phyloP scores from a whole-genome alignment of 2,888 invertebrate genomes.

The Dynastes grantii region DNA sequence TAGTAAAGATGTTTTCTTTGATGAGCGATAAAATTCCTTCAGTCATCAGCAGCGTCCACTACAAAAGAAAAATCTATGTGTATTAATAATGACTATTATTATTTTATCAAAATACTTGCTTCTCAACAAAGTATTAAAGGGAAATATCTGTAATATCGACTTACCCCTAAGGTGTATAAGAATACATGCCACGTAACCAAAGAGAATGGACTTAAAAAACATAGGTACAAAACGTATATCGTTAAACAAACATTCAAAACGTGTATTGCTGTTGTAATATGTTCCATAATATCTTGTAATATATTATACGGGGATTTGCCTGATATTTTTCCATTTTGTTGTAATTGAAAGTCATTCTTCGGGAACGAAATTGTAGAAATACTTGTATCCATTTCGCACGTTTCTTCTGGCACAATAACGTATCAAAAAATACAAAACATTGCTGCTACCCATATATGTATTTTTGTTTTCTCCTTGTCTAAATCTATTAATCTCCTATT shows the following conservation, averaged over 20 bases:
- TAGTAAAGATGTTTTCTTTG: slow-evolving; percentile 63
- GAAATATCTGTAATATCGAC: slow-evolving; percentile 17
- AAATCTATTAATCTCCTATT: slow-evolving; percentile 6
- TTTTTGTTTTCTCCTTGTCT: not conserved
- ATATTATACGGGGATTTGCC: not conserved
- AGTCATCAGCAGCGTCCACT: slow-evolving; percentile 67
- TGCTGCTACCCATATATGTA: not conserved
- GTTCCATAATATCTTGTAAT: slow-evolving; percentile 41
- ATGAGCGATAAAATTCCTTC: slow-evolving; percentile 65
- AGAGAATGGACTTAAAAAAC: slow-evolving; percentile 53
- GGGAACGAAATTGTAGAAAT: slow-evolving; percentile 17
- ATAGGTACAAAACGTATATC: slow-evolving; percentile 55
- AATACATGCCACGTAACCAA: slow-evolving; percentile 61
- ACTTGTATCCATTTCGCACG: not conserved
- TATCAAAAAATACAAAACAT: not conserved
- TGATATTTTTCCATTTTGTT: slow-evolving; percentile 1
- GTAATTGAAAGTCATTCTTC: slow-evolving; percentile 3
- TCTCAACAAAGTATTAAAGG: too few relatives aligned
- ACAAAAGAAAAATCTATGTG: slow-evolving; percentile 55
- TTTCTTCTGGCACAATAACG: not conserved
- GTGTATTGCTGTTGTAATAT: slow-evolving; percentile 51
- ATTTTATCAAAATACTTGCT: too few relatives aligned
- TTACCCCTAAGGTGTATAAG: slow-evolving; percentile 59
- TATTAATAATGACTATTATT: not conserved
- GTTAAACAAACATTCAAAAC: slow-evolving; percentile 51